phyloP scores from a whole-genome alignment of 2,888 invertebrate genomes.

The Campaea margaritaria region DNA sequence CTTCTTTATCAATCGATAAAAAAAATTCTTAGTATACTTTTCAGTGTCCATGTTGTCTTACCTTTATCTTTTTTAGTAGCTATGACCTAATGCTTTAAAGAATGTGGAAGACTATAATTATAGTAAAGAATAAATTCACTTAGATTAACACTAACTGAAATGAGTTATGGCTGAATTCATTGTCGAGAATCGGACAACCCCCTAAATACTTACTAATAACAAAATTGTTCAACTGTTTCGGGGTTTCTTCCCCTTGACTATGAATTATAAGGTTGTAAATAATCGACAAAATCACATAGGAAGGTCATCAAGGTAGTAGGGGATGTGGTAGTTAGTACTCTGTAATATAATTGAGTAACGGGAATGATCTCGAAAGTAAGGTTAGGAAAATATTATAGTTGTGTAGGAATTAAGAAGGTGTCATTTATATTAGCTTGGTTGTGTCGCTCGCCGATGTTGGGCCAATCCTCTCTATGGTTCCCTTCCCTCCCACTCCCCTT shows the following conservation, averaged over 20 bases:
- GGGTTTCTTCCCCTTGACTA: no score
- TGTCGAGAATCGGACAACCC: no score
- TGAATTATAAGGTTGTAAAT: no score
- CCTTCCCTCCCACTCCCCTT: conserved; percentile 53
- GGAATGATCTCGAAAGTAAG: no score
- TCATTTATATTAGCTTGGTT: conserved; percentile 61
- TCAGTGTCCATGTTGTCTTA: conserved; percentile 4
- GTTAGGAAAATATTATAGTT: background rate
- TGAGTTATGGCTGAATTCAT: no score
- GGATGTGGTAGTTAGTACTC: no score
- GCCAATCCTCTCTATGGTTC: conserved; percentile 83
- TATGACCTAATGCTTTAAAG: background rate
- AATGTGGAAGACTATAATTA: background rate
- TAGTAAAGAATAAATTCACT: background rate
- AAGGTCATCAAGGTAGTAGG: no score
- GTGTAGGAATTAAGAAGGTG: conserved; percentile 52
- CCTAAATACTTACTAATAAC: no score
- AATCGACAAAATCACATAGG: no score
- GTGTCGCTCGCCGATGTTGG: conserved; percentile 68
- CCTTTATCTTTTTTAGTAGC: conserved; percentile 4
- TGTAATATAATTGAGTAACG: no score
- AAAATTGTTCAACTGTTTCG: no score
- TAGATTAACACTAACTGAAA: no score
- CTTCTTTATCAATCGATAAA: conserved; percentile 19
- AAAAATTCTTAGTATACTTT: conserved; percentile 20